Evolutionary conservation across 1,140 invertebrate species (phyloP), one percentile per base, ranked within the genome.

Genomic region (Homarus americanus): DNA sequence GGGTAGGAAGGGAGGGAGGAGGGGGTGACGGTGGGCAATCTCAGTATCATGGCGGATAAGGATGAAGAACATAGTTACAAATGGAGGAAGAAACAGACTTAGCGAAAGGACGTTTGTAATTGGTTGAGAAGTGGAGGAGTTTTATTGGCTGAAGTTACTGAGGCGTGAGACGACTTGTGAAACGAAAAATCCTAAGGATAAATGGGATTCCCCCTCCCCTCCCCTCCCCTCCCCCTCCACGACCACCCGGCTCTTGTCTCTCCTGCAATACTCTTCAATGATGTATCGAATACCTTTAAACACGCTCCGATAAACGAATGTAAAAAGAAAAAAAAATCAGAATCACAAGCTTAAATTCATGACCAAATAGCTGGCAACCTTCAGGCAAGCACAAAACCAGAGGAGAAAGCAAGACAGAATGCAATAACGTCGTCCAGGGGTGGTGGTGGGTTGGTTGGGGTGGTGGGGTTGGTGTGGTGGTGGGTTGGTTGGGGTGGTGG

Each of bases 341-440:
- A n/a, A n/a, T n/a, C n/a, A n/a, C n/a, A n/a, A n/a, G n/a, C n/a
- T n/a, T n/a, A n/a, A n/a, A n/a, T n/a, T n/a, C n/a, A n/a, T n/a
- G n/a, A n/a, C n/a, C 24, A 63, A 63, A 63, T 2, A 32, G 2
- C 28, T 69, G n/a, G 63, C 63, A 32, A 9, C 5, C 28, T 49
- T 5, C n/a, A 69, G 3, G 24, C n/a, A 69, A 69, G n/a, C n/a
- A 69, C 28, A 69, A 69, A 69, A 69, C n/a, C n/a, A 69, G n/a
- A 69, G n/a, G 32, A 44, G 76, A 79, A 79, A 79, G 76, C 40
- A 79, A 79, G n/a, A 79, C 44, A 36, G 49, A 83, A 83, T 83
- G 20, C 63, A 38, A 41, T 69, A 69, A 63, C 69, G 82, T 83
- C 63, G 82, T 83, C 82, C 69, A 41, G 32, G 49, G 28, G n/a